Evolutionary conservation across 2,113 vertebrate genomes (phyloP), one percentile per base, ranked within the genome.

Genomic region (Oostethus manadensis): DNA sequence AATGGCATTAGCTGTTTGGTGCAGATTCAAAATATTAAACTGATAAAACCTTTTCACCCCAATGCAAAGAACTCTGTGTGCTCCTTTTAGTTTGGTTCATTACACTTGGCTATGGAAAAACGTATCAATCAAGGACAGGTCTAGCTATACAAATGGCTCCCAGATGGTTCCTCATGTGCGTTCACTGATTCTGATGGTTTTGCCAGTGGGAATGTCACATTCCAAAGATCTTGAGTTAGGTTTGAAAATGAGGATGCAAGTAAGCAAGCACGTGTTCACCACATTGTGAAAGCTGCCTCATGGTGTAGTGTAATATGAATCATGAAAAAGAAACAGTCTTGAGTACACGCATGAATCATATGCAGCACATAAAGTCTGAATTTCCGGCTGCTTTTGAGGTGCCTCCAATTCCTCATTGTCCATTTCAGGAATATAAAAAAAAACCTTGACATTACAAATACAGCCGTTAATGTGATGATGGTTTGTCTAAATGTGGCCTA

Each of bases 401-500:
- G 1, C 17, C 33, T 51, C 14, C 48, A 43, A 59, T 71, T 51
- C 26, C 56, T 65, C 56, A 54, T 23, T 26, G 23, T 26, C 23
- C 23, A 5, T 26, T 26, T 26, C 23, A 42, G 14, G 38, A 13
- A 14, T 51, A 49, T 47, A 76, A 59, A 42, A 40, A 10, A 29
- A 62, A 29, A 20, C 35, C 45, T 45, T 20, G 48, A 38, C 66
- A 51, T 53, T 11, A 56, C 62, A 73, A 48, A 33, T 10, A 2
- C 6, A 26, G 35, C 55, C 51, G 29, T 68, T 73, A 64, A 64
- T 51, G 60, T 70, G 65, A 67, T 44, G 60, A 73, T 68, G 66
- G 59, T 66, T 78, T 63, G 61, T 76, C 62, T 81, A 60, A 73
- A 70, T 67, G 73, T 83, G 73, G 74, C 76, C 79, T 76, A 78